Evolutionary conservation across 2,797 vertebrate genomes (phyloP), one percentile per base, ranked within the genome.

Genomic region (Enteromius afrohamiltoni): DNA sequence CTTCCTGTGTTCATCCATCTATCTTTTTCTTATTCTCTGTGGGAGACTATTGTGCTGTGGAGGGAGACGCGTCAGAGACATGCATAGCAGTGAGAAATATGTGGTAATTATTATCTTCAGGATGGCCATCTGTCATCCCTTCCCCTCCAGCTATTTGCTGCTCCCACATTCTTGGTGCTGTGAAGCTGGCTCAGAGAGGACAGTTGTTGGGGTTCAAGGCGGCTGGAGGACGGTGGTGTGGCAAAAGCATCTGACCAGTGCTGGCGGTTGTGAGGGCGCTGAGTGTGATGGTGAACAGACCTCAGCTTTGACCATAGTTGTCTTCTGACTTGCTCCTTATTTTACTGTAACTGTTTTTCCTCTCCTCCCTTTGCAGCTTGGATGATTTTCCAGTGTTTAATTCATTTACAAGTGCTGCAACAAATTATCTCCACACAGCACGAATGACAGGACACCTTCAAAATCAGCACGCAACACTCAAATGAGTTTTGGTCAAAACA

Each of bases 31-130:
- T 51, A n/a, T 45, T 80, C 67, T 49, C 26, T 47, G 67, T 77
- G 64, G 26, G 78, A 80, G 77, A 85, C 55, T 37, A 65, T 84
- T 29, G 58, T 71, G 55, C 8, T 85, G 70, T 77, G 84, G 21
- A 89, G 85, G 88, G 84, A 86, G 92, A 93, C 90, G 84, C 88
- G 88, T 91, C 90, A 92, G 90, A 91, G 90, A 93, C 92, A 92
- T 92, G 90, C 89, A 90, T 87, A 86, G 89, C 85, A 91, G 90
- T 92, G 91, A 92, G 92, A 95, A 95, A 90, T 93, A 94, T 94
- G 92, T 92, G 91, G 90, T 94, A 95, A 95, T 94, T 94, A 94
- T 93, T 93, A 92, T 93, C 91, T 93, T 93, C 89, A 89, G 90
- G 83, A 91, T 88, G 89, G 90, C 93, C 92, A 93, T 94, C 93